Conservation (phyloP, 2,888 invertebrate species). For the Drosophila fungiperda region DNA sequence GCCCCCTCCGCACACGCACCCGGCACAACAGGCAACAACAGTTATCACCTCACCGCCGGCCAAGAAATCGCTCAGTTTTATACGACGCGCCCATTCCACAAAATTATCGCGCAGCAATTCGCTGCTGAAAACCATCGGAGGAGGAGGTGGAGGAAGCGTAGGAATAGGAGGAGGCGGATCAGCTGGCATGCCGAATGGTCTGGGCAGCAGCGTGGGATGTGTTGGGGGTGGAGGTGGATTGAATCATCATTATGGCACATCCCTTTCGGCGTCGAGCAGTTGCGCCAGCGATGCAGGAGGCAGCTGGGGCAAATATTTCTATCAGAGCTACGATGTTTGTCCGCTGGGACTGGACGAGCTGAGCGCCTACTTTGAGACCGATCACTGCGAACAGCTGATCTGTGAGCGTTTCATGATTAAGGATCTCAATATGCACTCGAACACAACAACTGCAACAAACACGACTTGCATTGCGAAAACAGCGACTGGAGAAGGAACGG, state of each 20-base stretch:
- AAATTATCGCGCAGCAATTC: constrained; percentile 90
- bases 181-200: constrained; percentile 15
- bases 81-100: constrained; percentile 90
- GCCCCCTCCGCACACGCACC: constrained; percentile 12
- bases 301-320: constrained; percentile 83
- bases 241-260: constrained; percentile 11
- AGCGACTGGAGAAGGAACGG: constrained; percentile 24
- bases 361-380: constrained; percentile 83
- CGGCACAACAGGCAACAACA: constrained; percentile 1
- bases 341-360: constrained; percentile 83
- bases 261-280: constrained; percentile 54
- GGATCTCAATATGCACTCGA: constrained; percentile 70
- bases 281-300: constrained; percentile 65
- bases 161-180: neutral
- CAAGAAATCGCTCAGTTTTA: constrained; percentile 88
- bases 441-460: constrained; percentile 6
- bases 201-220: neutral
- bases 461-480: neutral
- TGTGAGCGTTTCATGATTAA: constrained; percentile 84
- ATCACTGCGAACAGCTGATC: constrained; percentile 83
- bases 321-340: constrained; percentile 82
- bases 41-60: constrained; percentile 83
- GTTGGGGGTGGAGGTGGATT: constrained; percentile 2
- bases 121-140: constrained; percentile 85
- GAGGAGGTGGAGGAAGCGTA: constrained; percentile 14